phyloP scores from a whole-genome alignment of 1,140 invertebrate genomes.

The Coptotermes formosanus region DNA sequence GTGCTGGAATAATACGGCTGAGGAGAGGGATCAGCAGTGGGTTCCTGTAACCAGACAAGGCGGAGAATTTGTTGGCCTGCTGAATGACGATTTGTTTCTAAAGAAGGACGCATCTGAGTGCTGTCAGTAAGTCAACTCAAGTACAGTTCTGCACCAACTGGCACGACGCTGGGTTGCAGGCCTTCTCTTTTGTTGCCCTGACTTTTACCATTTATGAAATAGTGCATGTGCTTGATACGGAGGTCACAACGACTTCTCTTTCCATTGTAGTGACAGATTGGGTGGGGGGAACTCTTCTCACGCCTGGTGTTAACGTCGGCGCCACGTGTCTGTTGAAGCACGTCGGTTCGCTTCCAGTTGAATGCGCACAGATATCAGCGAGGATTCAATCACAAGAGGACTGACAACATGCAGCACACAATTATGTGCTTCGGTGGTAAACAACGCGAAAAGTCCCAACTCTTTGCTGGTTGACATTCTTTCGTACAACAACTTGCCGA shows the following conservation, averaged over 20 bases:
- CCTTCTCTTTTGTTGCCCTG: background rate
- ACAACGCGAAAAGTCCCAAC: background rate
- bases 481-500: no score
- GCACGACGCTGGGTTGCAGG: no score
- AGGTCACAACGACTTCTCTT: background rate
- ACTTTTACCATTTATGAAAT: background rate
- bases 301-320: background rate
- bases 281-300: background rate
- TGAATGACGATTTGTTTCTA: no score
- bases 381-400: background rate
- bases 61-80: no score
- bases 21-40: no score
- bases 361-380: background rate
- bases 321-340: constrained; percentile 7
- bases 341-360: background rate
- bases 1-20: no score
- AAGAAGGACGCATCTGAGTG: no score
- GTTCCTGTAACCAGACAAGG: no score
- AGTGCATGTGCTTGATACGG: background rate
- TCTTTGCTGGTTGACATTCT: no score
- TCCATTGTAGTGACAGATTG: background rate
- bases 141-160: no score
- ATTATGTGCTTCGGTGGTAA: background rate
- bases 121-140: no score
- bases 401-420: background rate